Percentiles rank a stretch among this genome's conserved stretches.
phyloP scores from a whole-genome alignment of 2,113 vertebrate species.

The human region DNA sequence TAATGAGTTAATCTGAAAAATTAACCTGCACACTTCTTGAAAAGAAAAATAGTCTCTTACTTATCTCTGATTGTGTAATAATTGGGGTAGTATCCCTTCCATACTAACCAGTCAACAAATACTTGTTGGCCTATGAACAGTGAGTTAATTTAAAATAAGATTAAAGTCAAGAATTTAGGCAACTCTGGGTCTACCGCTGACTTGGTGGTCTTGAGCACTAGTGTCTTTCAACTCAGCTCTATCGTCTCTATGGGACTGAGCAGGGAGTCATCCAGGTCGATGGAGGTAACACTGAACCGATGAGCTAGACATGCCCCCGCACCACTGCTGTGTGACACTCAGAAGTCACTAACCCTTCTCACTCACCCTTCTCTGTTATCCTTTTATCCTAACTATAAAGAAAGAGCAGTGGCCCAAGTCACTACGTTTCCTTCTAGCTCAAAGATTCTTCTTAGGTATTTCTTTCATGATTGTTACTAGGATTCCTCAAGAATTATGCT shows the following conservation, averaged over 20 bases:
- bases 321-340: not conserved
- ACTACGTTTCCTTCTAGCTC: not conserved
- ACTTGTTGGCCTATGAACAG: slow-evolving; percentile 2
- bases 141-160: slow-evolving; percentile 16
- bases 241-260: not conserved
- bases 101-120: not conserved
- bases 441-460: slow-evolving; percentile 15
- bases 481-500: slow-evolving; percentile 33
- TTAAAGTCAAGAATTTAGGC: not conserved
- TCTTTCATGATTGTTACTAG: not conserved
- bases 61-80: not conserved
- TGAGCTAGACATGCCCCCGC: not conserved
- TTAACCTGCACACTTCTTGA: not conserved
- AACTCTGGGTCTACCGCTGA: not conserved
- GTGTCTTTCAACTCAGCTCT: not conserved
- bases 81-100: not conserved
- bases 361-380: not conserved
- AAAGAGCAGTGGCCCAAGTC: not conserved
- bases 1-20: slow-evolving; percentile 45
- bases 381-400: not conserved
- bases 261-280: not conserved
- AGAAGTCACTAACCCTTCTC: not conserved
- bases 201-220: not conserved
- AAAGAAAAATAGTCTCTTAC: not conserved
- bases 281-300: not conserved